Conservation (phyloP, 2,888 invertebrate genomes). For the Limnephilus lunatus region DNA sequence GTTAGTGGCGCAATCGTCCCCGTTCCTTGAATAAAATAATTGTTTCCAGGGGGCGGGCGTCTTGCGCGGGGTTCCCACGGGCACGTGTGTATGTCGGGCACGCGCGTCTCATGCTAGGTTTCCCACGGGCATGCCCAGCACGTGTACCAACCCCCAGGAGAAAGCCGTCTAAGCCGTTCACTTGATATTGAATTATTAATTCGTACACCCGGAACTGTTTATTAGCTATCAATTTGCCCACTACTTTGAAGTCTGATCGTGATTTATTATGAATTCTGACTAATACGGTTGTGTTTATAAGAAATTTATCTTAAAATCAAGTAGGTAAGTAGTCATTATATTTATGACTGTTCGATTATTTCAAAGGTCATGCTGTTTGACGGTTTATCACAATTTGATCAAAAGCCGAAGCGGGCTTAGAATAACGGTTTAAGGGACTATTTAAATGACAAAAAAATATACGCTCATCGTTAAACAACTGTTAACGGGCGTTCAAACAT, state of each 20-base stretch:
- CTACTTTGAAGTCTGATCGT: neutral
- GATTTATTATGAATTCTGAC: neutral
- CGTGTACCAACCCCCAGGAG: neutral
- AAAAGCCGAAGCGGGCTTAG: too few relatives aligned
- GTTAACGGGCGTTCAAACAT: too few relatives aligned
- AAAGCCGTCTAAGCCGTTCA: neutral
- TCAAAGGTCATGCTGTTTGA: too few relatives aligned
- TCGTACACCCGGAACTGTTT: neutral
- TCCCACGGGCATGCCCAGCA: too few relatives aligned
- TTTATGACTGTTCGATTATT: neutral
- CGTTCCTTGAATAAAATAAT: conserved; percentile 4
- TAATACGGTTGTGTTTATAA: neutral
- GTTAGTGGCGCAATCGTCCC: conserved; percentile 10
- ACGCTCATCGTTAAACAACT: too few relatives aligned
- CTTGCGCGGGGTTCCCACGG: conserved; percentile 9
- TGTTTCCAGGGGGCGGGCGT: neutral
- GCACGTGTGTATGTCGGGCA: too few relatives aligned
- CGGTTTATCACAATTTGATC: too few relatives aligned
- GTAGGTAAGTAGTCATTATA: neutral
- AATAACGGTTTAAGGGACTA: too few relatives aligned
- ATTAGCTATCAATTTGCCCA: neutral
- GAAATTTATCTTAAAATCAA: neutral
- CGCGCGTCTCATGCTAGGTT: neutral
- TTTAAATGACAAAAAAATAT: too few relatives aligned
- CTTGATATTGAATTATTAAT: conserved; percentile 18